Evolutionary conservation across 2,888 invertebrate genomes (phyloP), one percentile per base, ranked within the genome.

Genomic region (Synanthedon tipuliformis): DNA sequence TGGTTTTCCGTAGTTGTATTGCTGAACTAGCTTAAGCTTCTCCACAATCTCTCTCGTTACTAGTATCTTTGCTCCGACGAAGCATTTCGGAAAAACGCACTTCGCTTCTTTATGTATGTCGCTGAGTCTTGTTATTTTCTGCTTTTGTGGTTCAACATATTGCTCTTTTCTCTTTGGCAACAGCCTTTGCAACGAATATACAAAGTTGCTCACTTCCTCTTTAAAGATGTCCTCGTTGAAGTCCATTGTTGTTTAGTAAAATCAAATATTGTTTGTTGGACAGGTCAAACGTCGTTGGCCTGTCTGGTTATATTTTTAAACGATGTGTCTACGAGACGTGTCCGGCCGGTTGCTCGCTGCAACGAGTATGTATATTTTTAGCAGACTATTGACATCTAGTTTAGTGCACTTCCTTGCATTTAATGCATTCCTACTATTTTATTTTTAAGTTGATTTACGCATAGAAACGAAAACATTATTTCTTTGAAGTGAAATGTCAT

Each of bases 91-190:
- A 54, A 87, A 87, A 8, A 84, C 81, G 56, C 61, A 75, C 56
- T 87, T 87, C 2, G 87, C 80, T 58, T 86, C 86, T 16, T 69
- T 60, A 57, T 87, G 87, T 23, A 87, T 64, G 62, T 83, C 79
- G 61, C 72, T 69, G 16, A 87, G 71, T 51, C 73, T 71, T 53
- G 69, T 73, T 60, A 77, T 57, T 59, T 65, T 73, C 2, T 60
- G 54, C 56, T 68, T 73, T 41, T 65, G 64, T 41, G 75, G 71
- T 55, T 71, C 69, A 18, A 81, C 53, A 45, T 76, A 57, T 11
- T 78, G 66, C 1, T 82, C 78, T 54, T 83, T 85, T 57, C 79
- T 85, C 66, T 71, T 84, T 0, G 87, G 85, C 27, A 87, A 68
- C 27, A 85, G 61, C 58, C 71, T 78, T 59, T 83, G 82, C 40